phyloP scores from a whole-genome alignment of 2,888 invertebrate species.

The Eudemis profundana region DNA sequence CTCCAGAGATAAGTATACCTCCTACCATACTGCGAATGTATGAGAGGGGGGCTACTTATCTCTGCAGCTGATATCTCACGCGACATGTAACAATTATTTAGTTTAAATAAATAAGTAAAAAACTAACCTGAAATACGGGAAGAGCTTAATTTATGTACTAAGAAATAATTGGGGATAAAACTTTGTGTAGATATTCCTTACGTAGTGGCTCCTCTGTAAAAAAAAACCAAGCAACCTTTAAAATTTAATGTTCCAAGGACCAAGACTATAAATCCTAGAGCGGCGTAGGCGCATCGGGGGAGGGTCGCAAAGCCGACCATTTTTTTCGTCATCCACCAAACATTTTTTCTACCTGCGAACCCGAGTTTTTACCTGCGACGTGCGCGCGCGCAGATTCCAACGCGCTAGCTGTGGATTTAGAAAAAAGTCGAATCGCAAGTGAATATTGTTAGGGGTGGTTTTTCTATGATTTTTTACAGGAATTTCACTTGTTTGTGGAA shows the following conservation, averaged over 20 bases:
- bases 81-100: too few species aligned
- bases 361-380: conserved; percentile 72
- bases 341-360: conserved; percentile 84
- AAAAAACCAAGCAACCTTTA: neutral
- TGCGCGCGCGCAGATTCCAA: conserved; percentile 76
- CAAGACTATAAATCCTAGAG: conserved; percentile 51
- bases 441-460: conserved; percentile 63
- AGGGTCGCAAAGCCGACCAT: conserved; percentile 78
- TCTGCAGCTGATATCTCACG: too few species aligned
- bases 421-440: conserved; percentile 60
- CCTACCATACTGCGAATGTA: too few species aligned
- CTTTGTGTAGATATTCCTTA: too few species aligned
- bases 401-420: conserved; percentile 62
- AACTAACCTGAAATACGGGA: too few species aligned
- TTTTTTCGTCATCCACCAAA: conserved; percentile 72
- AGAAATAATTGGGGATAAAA: too few species aligned
- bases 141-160: too few species aligned
- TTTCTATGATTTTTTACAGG: conserved; percentile 77
- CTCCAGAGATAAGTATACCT: too few species aligned
- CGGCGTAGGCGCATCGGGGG: conserved; percentile 75
- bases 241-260: conserved; percentile 50
- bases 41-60: too few species aligned
- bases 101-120: too few species aligned
- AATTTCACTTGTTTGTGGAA: conserved; percentile 72
- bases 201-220: neutral